These are phyloP conservation scores for Caloenas nicobarica DNA, from an alignment of 2,113 vertebrate species.

Conservation along the genomic window DNA sequence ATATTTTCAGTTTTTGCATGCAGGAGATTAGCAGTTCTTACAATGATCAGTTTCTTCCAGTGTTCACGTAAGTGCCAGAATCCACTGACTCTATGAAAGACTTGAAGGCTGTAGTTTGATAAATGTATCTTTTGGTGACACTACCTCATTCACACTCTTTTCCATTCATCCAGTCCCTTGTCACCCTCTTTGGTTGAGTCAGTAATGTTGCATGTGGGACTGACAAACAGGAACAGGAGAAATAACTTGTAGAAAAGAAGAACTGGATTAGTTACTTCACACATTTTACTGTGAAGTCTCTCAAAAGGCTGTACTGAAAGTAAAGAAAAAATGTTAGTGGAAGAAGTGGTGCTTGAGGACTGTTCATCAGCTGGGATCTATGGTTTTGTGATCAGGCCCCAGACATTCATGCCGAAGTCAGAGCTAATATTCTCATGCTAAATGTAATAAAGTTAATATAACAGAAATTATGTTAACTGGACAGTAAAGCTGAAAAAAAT, in stretches of 20 bases:
- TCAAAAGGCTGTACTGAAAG: background rate
- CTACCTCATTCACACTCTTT: background rate
- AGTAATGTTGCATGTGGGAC: background rate
- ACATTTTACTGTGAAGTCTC: background rate
- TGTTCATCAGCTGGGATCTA: background rate
- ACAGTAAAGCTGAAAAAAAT: background rate
- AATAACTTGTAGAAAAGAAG: background rate
- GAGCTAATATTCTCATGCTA: background rate
- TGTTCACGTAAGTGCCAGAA: background rate
- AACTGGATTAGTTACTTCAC: background rate
- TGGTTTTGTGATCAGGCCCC: background rate
- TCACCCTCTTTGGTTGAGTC: background rate
- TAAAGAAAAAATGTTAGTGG: background rate
- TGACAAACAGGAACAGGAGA: background rate
- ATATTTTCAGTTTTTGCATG: background rate
- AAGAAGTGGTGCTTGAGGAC: background rate
- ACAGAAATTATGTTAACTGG: background rate
- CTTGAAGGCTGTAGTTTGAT: background rate
- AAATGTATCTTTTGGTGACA: background rate
- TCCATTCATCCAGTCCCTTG: background rate
- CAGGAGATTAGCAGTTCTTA: background rate
- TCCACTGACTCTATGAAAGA: background rate
- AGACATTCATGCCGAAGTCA: background rate
- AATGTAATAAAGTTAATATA: background rate
- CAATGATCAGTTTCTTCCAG: background rate